Evolutionary conservation across 2,797 vertebrate species (phyloP).

Genomic region (Enteromius fasciolatus): DNA sequence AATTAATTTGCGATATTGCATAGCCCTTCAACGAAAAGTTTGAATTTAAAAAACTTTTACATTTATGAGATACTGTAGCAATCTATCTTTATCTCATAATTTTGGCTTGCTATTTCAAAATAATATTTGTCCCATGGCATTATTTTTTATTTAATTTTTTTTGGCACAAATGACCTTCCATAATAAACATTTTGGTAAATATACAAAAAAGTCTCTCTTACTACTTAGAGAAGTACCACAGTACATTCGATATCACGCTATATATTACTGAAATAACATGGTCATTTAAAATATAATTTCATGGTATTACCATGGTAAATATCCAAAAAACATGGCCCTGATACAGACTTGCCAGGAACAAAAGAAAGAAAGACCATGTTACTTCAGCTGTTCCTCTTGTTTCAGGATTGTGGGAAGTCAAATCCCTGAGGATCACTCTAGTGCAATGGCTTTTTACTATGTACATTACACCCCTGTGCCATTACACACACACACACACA

Average conservation of each 20-base stretch:
- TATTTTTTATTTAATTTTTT: not conserved
- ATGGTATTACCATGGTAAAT: not conserved
- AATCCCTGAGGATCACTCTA: slow-evolving; percentile 68
- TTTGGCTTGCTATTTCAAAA: not conserved
- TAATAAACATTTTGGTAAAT: not conserved
- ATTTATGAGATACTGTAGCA: too few species aligned
- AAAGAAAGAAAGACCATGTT: slow-evolving; percentile 45
- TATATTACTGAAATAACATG: not conserved
- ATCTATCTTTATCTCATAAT: not conserved
- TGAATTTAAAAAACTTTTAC: too few species aligned
- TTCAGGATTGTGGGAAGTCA: slow-evolving; percentile 52
- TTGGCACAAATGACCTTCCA: not conserved
- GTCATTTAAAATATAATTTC: not conserved
- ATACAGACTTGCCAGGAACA: not conserved
- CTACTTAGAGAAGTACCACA: not conserved
- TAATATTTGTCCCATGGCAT: not conserved
- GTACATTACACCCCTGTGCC: slow-evolving; percentile 65
- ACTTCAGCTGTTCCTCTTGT: not conserved
- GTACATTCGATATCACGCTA: not conserved
- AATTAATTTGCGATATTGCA: too few species aligned
- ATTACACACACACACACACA: slow-evolving; percentile 49
- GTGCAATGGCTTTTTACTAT: slow-evolving; percentile 67
- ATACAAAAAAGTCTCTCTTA: not conserved
- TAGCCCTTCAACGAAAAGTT: too few species aligned
- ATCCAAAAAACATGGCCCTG: not conserved